phyloP scores from a whole-genome alignment of 30 jellyfish, hydroid and myxozoan genomes.

The Rhopilema esculentum region DNA sequence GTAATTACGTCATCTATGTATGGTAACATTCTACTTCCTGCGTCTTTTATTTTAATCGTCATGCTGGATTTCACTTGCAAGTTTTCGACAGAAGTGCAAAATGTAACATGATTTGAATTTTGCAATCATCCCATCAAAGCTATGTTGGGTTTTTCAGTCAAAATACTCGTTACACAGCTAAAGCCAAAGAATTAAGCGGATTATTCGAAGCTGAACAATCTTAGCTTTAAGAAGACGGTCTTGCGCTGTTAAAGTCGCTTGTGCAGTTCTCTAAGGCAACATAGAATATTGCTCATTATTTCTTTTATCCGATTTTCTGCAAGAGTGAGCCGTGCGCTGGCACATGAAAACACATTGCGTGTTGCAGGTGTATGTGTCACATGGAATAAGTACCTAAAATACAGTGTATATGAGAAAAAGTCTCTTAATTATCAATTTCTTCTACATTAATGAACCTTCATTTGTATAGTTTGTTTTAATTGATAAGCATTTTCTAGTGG shows the following conservation, averaged over 20 bases:
- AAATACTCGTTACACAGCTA: background rate
- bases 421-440: too few relatives aligned
- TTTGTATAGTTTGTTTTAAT: too few relatives aligned
- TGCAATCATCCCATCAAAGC: background rate
- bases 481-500: too few relatives aligned
- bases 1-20: too few relatives aligned
- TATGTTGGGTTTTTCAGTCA: background rate
- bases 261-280: background rate
- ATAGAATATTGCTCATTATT: background rate
- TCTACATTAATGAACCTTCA: too few relatives aligned
- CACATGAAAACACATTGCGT: background rate
- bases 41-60: too few relatives aligned
- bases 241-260: background rate
- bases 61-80: too few relatives aligned
- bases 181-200: background rate
- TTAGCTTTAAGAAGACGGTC: background rate
- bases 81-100: too few relatives aligned
- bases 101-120: too few relatives aligned
- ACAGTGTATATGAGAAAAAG: too few relatives aligned
- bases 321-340: background rate
- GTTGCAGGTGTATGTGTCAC: background rate
- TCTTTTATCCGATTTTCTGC: background rate
- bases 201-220: background rate
- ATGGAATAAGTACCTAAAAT: background rate
- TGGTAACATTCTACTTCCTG: too few relatives aligned